Conservation (phyloP, 35 echinoderm and acorn worm species). For the Apostichopus californicus region DNA sequence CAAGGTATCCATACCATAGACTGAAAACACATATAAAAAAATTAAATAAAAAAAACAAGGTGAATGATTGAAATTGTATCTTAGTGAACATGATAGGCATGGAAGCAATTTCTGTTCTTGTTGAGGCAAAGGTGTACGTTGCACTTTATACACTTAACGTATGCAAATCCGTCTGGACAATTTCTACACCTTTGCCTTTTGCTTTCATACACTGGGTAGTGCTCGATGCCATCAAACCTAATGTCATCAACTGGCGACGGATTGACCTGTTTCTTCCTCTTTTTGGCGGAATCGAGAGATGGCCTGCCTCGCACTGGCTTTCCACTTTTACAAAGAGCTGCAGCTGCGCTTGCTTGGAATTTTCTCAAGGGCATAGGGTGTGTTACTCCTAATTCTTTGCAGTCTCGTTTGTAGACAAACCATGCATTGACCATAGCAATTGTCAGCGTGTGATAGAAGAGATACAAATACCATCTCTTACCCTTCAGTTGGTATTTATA, state of each 20-base stretch:
- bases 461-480: too few relatives aligned
- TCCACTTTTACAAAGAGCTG: background rate
- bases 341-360: slow-evolving; percentile 46
- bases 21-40: too few relatives aligned
- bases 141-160: slow-evolving; percentile 27
- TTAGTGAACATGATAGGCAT: too few relatives aligned
- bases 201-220: slow-evolving; percentile 34
- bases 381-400: background rate
- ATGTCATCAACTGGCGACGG: background rate
- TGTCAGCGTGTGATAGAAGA: background rate
- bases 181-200: slow-evolving; percentile 44
- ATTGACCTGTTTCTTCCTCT: background rate
- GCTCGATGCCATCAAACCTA: slow-evolving; percentile 36
- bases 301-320: slow-evolving; percentile 24
- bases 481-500: too few relatives aligned
- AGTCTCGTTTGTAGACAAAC: slow-evolving; percentile 43
- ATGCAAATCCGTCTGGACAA: slow-evolving; percentile 32
- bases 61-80: too few relatives aligned
- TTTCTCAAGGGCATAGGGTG: background rate
- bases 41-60: too few relatives aligned
- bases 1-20: too few relatives aligned
- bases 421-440: slow-evolving; percentile 62
- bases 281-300: background rate
- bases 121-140: slow-evolving; percentile 40
- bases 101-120: slow-evolving; percentile 49